A percentile compares a stretch with the other conserved stretches of the same genome.
Evolutionary conservation across 2,113 vertebrate genomes (phyloP).

Genomic region (Lutjanus erythropterus): DNA sequence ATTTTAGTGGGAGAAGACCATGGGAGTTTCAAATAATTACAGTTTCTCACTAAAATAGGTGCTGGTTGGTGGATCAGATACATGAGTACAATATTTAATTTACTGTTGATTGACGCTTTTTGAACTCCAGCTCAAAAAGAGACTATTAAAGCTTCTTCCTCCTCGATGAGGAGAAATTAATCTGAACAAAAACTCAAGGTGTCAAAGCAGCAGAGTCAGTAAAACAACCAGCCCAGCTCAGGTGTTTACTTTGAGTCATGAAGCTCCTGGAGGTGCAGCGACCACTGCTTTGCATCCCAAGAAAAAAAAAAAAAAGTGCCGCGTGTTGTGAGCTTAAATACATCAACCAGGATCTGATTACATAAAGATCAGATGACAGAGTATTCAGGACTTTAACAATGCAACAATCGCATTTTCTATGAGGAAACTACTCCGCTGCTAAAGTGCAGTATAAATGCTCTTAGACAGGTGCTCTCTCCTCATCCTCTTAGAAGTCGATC

Average conservation of each 20-base stretch:
- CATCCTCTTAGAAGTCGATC: not conserved
- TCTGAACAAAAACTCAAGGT: not conserved
- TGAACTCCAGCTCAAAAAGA: not conserved
- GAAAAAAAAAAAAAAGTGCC: not conserved
- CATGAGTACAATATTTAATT: no score
- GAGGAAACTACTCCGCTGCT: slow-evolving; percentile 2
- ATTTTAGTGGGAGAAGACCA: no score
- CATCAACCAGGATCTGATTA: slow-evolving; percentile 29
- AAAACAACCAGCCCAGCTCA: not conserved
- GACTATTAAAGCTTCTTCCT: no score
- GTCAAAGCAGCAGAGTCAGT: not conserved
- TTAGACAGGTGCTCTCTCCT: slow-evolving; percentile 23
- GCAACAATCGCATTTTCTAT: slow-evolving; percentile 15
- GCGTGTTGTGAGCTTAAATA: not conserved
- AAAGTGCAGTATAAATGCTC: not conserved
- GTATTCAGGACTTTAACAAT: not conserved
- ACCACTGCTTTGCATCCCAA: slow-evolving; percentile 38
- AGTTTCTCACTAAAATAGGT: not conserved
- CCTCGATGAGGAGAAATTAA: not conserved
- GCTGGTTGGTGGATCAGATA: no score
- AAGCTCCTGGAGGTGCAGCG: slow-evolving; percentile 18
- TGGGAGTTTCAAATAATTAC: no score
- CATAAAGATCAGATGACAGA: slow-evolving; percentile 21
- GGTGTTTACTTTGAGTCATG: slow-evolving; percentile 21
- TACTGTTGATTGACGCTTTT: not conserved